These are phyloP conservation scores for Lagria hirta DNA, from an alignment of 2,888 invertebrate genomes.

Conservation along the genomic window DNA sequence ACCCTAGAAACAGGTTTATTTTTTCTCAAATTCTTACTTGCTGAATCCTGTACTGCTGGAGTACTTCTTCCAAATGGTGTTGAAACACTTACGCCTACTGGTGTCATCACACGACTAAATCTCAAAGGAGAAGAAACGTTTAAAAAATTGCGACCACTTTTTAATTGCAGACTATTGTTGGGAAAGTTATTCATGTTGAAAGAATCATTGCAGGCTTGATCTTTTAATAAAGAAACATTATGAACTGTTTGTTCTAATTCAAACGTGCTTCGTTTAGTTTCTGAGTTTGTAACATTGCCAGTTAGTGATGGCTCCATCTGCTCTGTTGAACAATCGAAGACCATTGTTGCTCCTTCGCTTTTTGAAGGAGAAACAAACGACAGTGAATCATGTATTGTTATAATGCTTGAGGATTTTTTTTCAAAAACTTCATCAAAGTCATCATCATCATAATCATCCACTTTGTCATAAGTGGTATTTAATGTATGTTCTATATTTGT, in stretches of 20 bases:
- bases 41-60: neutral
- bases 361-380: neutral
- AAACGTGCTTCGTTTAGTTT: constrained; percentile 16
- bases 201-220: neutral
- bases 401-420: too few relatives aligned
- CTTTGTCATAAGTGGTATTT: too few relatives aligned
- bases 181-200: constrained; percentile 4
- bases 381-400: too few relatives aligned
- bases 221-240: constrained; percentile 7
- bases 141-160: too few relatives aligned
- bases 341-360: too few relatives aligned
- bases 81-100: neutral
- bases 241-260: constrained; percentile 13
- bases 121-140: too few relatives aligned
- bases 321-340: constrained; percentile 4
- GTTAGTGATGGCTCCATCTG: constrained; percentile 4
- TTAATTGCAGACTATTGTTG: too few relatives aligned
- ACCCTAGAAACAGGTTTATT: constrained; percentile 7
- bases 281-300: neutral
- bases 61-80: neutral
- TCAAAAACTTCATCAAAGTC: neutral
- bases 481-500: too few relatives aligned
- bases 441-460: constrained; percentile 1
- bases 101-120: too few relatives aligned
- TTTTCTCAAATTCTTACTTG: neutral